Evolutionary conservation across 2,797 vertebrate species (phyloP), one percentile per base, ranked within the genome.

Genomic region (Acrocephalus scirpaceus): DNA sequence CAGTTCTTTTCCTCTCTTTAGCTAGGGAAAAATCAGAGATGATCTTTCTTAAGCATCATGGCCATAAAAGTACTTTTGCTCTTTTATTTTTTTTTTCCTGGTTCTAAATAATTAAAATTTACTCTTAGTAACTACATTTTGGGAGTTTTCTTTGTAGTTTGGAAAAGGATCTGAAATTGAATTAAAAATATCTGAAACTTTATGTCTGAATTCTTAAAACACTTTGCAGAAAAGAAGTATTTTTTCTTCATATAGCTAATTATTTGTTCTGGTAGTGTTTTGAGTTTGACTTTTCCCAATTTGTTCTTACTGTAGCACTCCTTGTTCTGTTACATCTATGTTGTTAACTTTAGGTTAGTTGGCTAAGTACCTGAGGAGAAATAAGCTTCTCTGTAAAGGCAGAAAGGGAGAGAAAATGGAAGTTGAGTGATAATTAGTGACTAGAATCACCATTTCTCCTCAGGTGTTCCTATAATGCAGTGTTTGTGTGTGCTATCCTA

Each of bases 31-130:
- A 65, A 29, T 47, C 32, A 71, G 42, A 83, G 66, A 44, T 84
- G 56, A 53, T 91, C 13, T 85, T 93, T 69, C 61, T 96, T 78
- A 66, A 86, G 38, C 58, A 57, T 79, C 54, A 77, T 50, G 62
- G 38, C 71, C 73, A 82, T 92, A 86, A 81, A 96, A 94, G 29
- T 88, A 32, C 16, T 88, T 76, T 80, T 58, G 44, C 6, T 38
- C 10, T 40, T 86, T 95, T 38, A 3, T 17, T 17, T 86, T 95
- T 92, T 93, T 74, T 94, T 90, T 86, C 1, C 65, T 73, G 47
- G 9, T 89, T 93, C 58, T 81, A 69, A 96, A 74, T 21, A 30
- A 34, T 90, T 90, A 44, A 94, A 93, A 94, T 67, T 78, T 87
- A 83, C 14, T 62, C 27, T 36, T 67, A 38, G 58, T 69, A 82